Evolutionary conservation across 2,888 invertebrate genomes (phyloP).

Genomic region (Lordiphosa fenestrarum): DNA sequence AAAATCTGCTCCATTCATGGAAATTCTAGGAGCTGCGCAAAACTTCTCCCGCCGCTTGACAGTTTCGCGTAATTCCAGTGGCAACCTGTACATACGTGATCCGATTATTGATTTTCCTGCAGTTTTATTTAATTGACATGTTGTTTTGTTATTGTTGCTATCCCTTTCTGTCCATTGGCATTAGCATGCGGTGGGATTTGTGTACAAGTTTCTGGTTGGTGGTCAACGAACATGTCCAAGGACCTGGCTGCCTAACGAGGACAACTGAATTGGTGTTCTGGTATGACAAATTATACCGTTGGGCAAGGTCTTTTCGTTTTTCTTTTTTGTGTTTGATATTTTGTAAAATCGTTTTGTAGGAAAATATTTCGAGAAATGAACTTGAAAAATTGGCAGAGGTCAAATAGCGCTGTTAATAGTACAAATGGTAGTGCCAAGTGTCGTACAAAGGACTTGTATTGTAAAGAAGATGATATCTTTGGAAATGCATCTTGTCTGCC

Average conservation of each 20-base stretch:
- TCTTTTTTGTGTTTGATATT: conserved; percentile 31
- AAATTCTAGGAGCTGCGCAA: conserved; percentile 33
- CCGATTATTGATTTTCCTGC: conserved; percentile 69
- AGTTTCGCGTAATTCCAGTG: conserved; percentile 50
- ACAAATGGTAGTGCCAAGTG: too few species aligned
- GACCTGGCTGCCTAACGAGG: conserved; percentile 35
- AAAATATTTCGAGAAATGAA: conserved; percentile 3
- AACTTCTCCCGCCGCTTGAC: conserved; percentile 1
- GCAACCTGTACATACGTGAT: conserved; percentile 25
- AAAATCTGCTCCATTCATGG: conserved; percentile 51
- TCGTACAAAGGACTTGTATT: too few species aligned
- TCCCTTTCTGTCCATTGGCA: conserved; percentile 39
- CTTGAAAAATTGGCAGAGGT: conserved; percentile 1
- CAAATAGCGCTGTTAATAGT: too few species aligned
- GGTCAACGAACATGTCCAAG: conserved; percentile 77
- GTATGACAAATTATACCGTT: conserved; percentile 44
- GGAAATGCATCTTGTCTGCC: too few species aligned
- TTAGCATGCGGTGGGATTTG: conserved; percentile 26
- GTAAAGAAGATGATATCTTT: too few species aligned
- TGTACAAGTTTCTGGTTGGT: conserved; percentile 42
- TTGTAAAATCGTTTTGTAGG: conserved; percentile 11
- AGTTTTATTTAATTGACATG: conserved; percentile 74
- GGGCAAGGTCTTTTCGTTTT: conserved; percentile 51
- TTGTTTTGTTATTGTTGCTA: conserved; percentile 72
- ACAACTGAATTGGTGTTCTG: conserved; percentile 13